These are phyloP conservation scores for Xyrichtys novacula DNA, from an alignment of 2,797 vertebrate species.

Conservation along the genomic window DNA sequence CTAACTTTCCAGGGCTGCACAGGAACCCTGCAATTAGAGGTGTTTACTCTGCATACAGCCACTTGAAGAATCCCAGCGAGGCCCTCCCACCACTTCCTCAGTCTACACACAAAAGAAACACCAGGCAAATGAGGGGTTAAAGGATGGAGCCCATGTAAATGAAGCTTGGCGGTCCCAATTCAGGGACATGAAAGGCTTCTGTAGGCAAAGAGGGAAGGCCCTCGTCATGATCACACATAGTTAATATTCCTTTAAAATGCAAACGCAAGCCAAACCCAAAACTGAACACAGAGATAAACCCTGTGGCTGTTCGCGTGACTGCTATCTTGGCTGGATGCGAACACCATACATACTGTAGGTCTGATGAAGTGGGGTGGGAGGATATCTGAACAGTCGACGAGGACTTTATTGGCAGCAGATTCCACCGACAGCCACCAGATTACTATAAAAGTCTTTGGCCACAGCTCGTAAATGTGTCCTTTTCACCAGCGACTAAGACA, in stretches of 20 bases:
- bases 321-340: conserved; percentile 37
- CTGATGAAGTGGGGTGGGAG: conserved; percentile 14
- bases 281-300: conserved; percentile 39
- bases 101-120: conserved; percentile 68
- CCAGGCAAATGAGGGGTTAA: conserved; percentile 68
- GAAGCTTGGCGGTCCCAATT: conserved; percentile 74
- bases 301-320: conserved; percentile 39
- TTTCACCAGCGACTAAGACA: conserved; percentile 1
- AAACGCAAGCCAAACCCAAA: conserved; percentile 32
- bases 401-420: conserved; percentile 15
- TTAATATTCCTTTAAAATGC: conserved; percentile 73
- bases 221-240: conserved; percentile 75
- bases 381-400: conserved; percentile 10
- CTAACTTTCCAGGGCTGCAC: conserved; percentile 46
- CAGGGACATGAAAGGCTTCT: conserved; percentile 78
- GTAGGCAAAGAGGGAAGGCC: conserved; percentile 60
- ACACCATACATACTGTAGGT: conserved; percentile 31
- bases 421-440: background rate
- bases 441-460: conserved; percentile 27
- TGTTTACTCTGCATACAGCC: conserved; percentile 67
- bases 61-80: conserved; percentile 54
- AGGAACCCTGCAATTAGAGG: conserved; percentile 69
- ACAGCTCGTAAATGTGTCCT: conserved; percentile 5
- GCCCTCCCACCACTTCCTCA: conserved; percentile 67
- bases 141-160: conserved; percentile 80